phyloP scores from a whole-genome alignment of 1,140 invertebrate species.

The Meloidogyne hapla region DNA sequence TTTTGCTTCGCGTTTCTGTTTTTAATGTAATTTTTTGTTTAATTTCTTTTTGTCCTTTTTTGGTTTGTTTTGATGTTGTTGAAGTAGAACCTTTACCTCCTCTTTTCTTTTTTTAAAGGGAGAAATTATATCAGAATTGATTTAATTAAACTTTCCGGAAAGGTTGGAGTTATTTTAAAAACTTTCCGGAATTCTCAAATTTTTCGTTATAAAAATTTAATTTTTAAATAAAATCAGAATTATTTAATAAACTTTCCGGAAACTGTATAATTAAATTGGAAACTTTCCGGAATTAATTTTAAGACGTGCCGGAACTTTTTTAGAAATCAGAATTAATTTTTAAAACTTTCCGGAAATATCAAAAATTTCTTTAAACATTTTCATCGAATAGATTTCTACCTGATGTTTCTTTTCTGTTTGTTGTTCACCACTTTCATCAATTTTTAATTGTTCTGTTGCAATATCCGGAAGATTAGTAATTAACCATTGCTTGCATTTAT shows the following conservation, averaged over 20 bases:
- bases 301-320: no score
- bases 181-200: no score
- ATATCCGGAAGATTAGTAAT: conserved; percentile 85
- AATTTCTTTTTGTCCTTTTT: conserved; percentile 66
- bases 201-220: no score
- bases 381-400: conserved; percentile 66
- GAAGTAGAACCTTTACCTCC: conserved; percentile 83
- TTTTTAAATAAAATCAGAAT: no score
- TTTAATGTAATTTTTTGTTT: conserved; percentile 70
- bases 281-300: not conserved
- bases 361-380: not conserved
- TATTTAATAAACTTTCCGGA: no score
- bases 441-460: conserved; percentile 27
- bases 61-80: conserved; percentile 71
- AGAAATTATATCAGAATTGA: not conserved
- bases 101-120: conserved; percentile 54
- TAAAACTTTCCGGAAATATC: not conserved
- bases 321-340: no score
- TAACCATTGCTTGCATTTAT: conserved; percentile 94
- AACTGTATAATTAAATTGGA: no score
- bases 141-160: no score
- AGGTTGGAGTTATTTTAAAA: no score
- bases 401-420: conserved; percentile 83
- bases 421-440: conserved; percentile 65
- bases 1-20: conserved; percentile 89